Percentiles rank a stretch among this genome's conserved stretches.
Conservation (phyloP, 2,797 vertebrate species). For the Hapalemur alaotrensis region DNA sequence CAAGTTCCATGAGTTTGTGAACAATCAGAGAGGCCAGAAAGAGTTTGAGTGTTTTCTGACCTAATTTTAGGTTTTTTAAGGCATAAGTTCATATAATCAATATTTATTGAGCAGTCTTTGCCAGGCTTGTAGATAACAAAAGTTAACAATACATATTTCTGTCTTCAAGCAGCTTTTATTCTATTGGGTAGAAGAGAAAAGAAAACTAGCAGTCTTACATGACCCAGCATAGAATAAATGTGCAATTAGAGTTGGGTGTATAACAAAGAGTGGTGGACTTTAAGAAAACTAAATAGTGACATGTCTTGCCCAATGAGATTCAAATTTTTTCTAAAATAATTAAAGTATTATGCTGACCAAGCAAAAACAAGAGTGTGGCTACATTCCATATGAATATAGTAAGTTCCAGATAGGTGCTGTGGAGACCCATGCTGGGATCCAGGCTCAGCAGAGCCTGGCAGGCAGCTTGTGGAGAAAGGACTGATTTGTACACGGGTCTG, state of each 20-base stretch:
- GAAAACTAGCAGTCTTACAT: neutral
- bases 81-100: neutral
- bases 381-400: neutral
- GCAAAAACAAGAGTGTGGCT: neutral
- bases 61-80: neutral
- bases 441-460: neutral
- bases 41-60: neutral
- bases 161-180: neutral
- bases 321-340: neutral
- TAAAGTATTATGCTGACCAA: neutral
- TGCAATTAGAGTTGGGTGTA: neutral
- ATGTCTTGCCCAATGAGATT: neutral
- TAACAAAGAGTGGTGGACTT: neutral
- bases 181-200: neutral
- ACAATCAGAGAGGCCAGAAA: neutral
- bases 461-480: neutral
- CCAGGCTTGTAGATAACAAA: neutral
- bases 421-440: neutral
- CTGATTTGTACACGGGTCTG: neutral
- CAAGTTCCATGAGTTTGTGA: neutral
- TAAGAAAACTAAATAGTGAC: neutral
- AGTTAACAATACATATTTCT: neutral
- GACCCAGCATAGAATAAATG: neutral
- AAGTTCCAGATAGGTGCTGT: neutral
- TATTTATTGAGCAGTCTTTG: slow-evolving; percentile 3